These are phyloP conservation scores for Acipenser ruthenus DNA, from an alignment of 2,797 vertebrate genomes.

Conservation along the genomic window DNA sequence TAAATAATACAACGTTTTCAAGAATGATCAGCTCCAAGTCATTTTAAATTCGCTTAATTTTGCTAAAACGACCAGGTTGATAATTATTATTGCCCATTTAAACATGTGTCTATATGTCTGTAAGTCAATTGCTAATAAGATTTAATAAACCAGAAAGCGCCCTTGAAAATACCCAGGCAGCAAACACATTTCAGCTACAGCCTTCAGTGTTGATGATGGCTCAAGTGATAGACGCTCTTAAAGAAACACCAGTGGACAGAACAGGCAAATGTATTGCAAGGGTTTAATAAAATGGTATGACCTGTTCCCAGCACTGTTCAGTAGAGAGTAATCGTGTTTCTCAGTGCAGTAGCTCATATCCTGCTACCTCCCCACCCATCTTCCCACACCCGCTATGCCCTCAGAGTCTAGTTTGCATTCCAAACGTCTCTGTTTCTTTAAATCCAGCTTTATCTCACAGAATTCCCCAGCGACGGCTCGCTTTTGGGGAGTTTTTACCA, in stretches of 20 bases:
- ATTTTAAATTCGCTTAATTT: no score
- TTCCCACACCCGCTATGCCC: background rate
- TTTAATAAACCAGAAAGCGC: no score
- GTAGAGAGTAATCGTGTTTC: constrained; percentile 14
- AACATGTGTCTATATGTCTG: no score
- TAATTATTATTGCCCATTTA: no score
- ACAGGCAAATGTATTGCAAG: background rate
- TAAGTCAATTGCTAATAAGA: no score
- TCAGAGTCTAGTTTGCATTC: constrained; percentile 7
- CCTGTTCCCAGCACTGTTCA: background rate
- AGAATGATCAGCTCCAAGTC: no score
- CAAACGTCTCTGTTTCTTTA: constrained; percentile 34
- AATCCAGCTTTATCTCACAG: constrained; percentile 51
- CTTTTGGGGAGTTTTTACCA: constrained; percentile 67
- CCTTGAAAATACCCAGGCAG: no score
- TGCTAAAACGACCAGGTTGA: no score
- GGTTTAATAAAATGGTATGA: background rate
- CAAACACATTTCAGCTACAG: no score
- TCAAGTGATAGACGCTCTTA: no score
- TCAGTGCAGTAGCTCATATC: background rate
- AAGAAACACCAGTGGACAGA: background rate
- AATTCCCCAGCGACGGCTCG: constrained; percentile 53
- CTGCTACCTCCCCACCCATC: background rate
- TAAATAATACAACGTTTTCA: no score
- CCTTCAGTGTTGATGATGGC: no score